Conservation (phyloP, 2,113 vertebrate genomes). For the Percina caprodes region DNA sequence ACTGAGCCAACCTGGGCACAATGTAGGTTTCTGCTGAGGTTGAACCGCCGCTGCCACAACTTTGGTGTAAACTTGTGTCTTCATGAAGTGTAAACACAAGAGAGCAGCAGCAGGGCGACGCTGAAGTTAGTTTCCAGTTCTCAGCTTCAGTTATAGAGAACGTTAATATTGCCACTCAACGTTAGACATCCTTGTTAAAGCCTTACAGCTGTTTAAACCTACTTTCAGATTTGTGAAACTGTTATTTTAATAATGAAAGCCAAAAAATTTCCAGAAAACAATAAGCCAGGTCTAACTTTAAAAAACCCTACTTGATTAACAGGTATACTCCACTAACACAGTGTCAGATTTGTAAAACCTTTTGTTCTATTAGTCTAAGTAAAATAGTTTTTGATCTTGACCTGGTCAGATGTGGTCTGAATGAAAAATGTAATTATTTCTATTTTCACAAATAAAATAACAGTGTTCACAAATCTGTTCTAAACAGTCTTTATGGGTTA, state of each 20-base stretch:
- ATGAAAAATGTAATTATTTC: background rate
- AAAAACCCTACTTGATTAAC: background rate
- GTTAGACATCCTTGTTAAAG: background rate
- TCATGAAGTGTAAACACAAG: slow-evolving; percentile 65
- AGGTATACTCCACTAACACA: background rate
- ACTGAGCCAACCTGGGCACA: too few relatives aligned
- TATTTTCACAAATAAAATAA: background rate
- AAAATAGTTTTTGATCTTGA: background rate
- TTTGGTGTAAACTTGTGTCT: slow-evolving; percentile 69
- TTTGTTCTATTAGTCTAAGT: background rate
- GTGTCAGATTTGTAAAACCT: background rate
- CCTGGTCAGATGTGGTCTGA: background rate
- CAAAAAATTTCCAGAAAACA: background rate
- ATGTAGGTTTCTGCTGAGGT: slow-evolving; percentile 43
- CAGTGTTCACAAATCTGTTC: background rate
- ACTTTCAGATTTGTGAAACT: background rate
- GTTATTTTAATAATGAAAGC: background rate
- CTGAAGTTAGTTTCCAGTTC: background rate
- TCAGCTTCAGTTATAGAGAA: background rate
- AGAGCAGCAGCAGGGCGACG: slow-evolving; percentile 38
- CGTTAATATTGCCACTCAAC: too few relatives aligned
- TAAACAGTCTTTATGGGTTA: too few relatives aligned
- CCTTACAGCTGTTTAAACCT: background rate
- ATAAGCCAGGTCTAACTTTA: background rate
- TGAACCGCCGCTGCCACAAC: slow-evolving; percentile 33